These are phyloP conservation scores for Drosophila seguyi DNA, from an alignment of 1,140 invertebrate species.

Conservation along the genomic window DNA sequence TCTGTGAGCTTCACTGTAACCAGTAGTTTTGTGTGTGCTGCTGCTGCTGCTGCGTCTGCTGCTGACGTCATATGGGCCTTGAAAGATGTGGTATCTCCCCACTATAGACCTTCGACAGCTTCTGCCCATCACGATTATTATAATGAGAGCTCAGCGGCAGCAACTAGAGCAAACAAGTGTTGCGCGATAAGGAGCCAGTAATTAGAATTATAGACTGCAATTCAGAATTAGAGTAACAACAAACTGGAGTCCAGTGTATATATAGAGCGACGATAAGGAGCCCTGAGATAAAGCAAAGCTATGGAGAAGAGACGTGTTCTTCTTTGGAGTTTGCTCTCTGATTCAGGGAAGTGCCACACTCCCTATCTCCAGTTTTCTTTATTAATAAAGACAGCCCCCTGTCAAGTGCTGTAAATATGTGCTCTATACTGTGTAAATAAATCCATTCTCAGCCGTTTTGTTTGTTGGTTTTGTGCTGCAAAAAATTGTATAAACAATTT, in stretches of 20 bases:
- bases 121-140: slow-evolving; percentile 24
- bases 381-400: slow-evolving; percentile 16
- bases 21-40: neutral
- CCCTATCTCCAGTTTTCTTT: slow-evolving; percentile 6
- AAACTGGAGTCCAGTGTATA: slow-evolving; percentile 21
- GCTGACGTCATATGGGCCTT: slow-evolving; percentile 48
- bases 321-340: slow-evolving; percentile 10
- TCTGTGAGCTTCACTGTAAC: slow-evolving; percentile 5
- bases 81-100: slow-evolving; percentile 21
- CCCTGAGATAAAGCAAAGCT: slow-evolving; percentile 13
- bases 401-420: slow-evolving; percentile 37
- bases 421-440: slow-evolving; percentile 18
- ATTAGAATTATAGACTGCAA: slow-evolving; percentile 66
- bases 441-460: slow-evolving; percentile 5
- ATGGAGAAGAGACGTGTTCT: neutral
- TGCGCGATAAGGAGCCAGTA: slow-evolving; percentile 34
- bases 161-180: slow-evolving; percentile 37
- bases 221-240: slow-evolving; percentile 51
- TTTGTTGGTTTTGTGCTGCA: slow-evolving; percentile 20
- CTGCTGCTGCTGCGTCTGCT: slow-evolving; percentile 11
- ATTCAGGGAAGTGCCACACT: neutral
- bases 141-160: slow-evolving; percentile 8
- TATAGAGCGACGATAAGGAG: slow-evolving; percentile 25
- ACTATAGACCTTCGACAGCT: slow-evolving; percentile 41
- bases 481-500: slow-evolving; percentile 29